Evolutionary conservation across 2,797 vertebrate species (phyloP), one percentile per base, ranked within the genome.

Genomic region (Lutra lutra): DNA sequence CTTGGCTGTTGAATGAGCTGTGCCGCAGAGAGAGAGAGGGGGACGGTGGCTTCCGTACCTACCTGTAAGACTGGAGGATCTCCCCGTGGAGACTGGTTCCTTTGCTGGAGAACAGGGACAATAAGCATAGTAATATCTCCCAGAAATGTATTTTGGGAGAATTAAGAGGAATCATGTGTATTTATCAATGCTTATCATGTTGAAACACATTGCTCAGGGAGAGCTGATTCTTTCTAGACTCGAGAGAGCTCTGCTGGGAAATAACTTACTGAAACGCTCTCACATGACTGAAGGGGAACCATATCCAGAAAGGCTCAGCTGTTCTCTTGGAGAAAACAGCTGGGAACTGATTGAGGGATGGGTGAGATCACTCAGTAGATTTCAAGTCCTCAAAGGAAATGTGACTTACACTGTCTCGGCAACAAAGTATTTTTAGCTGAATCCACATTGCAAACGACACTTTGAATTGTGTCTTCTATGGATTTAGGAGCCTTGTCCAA

Each of bases 331-430:
- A 91, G 3, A 32, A 21, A 82, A 35, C 18, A 35, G 66, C n/a
- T 20, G n/a, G 38, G 21, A 92, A 70, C 77, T 79, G 43, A 89
- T 48, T 85, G 70, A 46, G 54, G 64, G 38, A 40, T 2, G 13
- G 32, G 2, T 86, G 56, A 93, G 64, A 85, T 46, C 73, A 78
- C 58, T 72, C 43, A 17, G 83, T 54, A 35, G 62, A 32, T 95
- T 94, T 86, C 25, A 68, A 56, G 29, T 46, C 54, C 62, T 77
- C 77, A 38, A 72, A 89, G 89, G 82, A 88, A 80, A 89, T 89
- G 54, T 79, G 88, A 77, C 75, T 87, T 91, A 62, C 96, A 73
- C 25, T 70, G 38, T 70, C 78, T 80, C 29, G 78, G 14, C 18
- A 38, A 5, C 29, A 70, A 60, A 93, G 12, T 70, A 87, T 84